These are phyloP conservation scores for Acanthiza pusilla DNA, from an alignment of 2,797 vertebrate species.

Conservation along the genomic window DNA sequence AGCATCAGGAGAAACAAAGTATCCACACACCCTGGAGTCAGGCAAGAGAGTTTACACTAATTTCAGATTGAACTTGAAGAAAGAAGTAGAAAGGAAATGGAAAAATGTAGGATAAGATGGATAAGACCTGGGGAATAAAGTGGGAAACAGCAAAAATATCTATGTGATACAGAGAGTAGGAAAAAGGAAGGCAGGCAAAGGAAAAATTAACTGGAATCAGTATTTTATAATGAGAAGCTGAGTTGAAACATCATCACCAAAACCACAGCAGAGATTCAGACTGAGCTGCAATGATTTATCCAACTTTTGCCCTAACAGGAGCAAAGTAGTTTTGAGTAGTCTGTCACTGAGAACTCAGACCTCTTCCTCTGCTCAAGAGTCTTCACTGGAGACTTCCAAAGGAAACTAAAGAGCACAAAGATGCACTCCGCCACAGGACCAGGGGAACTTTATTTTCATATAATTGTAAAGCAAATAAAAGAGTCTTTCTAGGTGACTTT, in stretches of 20 bases:
- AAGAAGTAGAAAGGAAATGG: background rate
- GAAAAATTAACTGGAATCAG: background rate
- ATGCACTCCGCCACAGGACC: accelerated
- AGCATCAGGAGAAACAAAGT: background rate
- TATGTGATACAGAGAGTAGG: background rate
- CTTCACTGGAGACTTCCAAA: background rate
- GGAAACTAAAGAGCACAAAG: background rate
- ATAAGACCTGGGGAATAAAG: background rate
- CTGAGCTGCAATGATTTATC: background rate
- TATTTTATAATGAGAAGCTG: background rate
- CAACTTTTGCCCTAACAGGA: background rate
- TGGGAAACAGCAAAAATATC: background rate
- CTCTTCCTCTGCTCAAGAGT: background rate
- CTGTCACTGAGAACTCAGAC: accelerated
- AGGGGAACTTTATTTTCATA: background rate
- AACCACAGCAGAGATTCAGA: background rate
- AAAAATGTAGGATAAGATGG: background rate
- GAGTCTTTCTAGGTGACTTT: background rate
- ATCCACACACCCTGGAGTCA: background rate
- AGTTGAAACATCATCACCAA: background rate
- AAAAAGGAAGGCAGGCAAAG: background rate
- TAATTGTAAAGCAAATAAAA: background rate
- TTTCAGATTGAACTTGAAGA: background rate
- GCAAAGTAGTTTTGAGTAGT: background rate
- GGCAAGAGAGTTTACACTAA: background rate